Evolutionary conservation across 2,888 invertebrate genomes (phyloP), one percentile per base, ranked within the genome.

Genomic region (Drosophila merina): DNA sequence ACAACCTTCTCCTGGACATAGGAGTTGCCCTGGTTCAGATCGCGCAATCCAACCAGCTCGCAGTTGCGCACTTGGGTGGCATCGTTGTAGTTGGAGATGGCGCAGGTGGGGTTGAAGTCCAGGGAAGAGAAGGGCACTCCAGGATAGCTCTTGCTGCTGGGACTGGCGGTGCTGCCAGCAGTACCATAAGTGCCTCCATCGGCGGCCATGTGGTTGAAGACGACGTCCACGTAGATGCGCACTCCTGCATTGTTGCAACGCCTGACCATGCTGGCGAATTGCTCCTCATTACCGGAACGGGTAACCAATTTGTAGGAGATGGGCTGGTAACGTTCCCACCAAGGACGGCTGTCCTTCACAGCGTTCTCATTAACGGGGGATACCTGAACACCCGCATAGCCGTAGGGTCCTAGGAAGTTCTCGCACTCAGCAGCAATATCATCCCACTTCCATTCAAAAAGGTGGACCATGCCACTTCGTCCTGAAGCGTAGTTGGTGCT

Each of bases 21-120:
- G 14, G 12, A 12, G 40, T 40, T 40, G 3, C 40, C 40, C 40
- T 40, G 40, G 14, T 40, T 40, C 12, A 40, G 92, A 91, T 98
- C 97, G 78, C 94, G 94, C 6, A 97, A 92, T 5, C 96, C 95
- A 0, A 93, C 92, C 42, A 96, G 91, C 71, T 95, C 94, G 84
- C 97, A 97, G 84, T 95, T 94, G 59, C 96, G 93, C 0, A 95
- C 94, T 75, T 95, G 93, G 26, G 91, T 79, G 2, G 94, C 92
- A 89, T 96, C 93, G 6, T 93, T 92, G 73, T 95, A 96, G 87
- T 96, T 93, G 47, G 93, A 92, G 56, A 97, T 94, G 0, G 91
- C 89, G 69, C 96, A 96, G 0, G 92, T 92, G 47, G 91, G 85
- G 89, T 96, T 94, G 91, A 97, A 98, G 92, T 98, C 95, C 1